Evolutionary conservation across 2,113 vertebrate genomes (phyloP).

Genomic region (Motacilla tschutschensis): DNA sequence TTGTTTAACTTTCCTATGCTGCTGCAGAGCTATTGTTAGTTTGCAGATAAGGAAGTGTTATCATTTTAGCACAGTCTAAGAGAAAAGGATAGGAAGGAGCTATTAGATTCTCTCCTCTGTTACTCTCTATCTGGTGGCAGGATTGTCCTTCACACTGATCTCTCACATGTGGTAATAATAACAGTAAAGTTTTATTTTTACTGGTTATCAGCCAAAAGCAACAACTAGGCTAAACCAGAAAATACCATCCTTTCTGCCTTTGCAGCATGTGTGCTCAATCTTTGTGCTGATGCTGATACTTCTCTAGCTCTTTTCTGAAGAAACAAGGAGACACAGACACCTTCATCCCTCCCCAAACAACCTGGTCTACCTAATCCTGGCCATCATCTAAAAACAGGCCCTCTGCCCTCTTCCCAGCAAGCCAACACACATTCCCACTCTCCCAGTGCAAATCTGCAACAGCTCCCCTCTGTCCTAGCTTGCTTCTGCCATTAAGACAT

Average conservation of each 20-base stretch:
- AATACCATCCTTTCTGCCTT: neutral
- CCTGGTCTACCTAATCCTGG: neutral
- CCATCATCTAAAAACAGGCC: neutral
- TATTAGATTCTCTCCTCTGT: neutral
- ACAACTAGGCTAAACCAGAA: neutral
- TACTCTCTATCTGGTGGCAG: neutral
- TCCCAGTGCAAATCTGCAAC: neutral
- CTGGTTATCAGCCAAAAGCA: constrained; percentile 4
- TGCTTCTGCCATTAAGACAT: neutral
- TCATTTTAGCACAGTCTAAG: neutral
- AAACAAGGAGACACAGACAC: neutral
- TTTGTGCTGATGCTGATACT: neutral
- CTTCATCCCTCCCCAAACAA: neutral
- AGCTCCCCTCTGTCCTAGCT: neutral
- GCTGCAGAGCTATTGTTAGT: constrained; percentile 14
- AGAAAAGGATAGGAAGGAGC: neutral
- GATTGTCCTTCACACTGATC: constrained; percentile 1
- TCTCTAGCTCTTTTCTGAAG: neutral
- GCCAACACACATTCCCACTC: neutral
- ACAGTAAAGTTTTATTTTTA: constrained; percentile 8
- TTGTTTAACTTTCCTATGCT: constrained; percentile 34
- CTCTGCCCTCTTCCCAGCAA: neutral
- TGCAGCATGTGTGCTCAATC: neutral
- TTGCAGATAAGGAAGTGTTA: constrained; percentile 25
- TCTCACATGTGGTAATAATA: neutral